Base-by-base conservation (phyloP, 1,140 invertebrate species). In the Lordiphosa stackelbergi region DNA sequence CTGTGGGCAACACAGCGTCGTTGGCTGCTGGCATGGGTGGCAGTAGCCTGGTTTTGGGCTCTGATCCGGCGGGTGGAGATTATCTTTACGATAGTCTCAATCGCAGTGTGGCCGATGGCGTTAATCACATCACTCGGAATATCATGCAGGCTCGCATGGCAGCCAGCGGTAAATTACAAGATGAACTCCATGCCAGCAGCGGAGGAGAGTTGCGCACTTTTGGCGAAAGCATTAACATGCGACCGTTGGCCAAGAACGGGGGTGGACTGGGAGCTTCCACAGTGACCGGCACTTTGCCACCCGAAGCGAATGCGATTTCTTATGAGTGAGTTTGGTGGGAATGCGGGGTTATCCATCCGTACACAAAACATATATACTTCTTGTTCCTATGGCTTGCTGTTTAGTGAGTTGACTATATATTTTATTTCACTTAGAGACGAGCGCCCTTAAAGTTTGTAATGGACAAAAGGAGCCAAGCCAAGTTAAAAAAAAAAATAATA, bases 221-320 rank as follows among this genome's bases (percentile, higher is more conserved):
- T 55, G 92, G 92, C 75, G 94, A 95, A 75, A 92, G 91, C 72
- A 95, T 95, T 85, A 94, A 94, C 12, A 87, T 95, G 70, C 89
- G 93, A 58, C 93, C 94, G 22, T 88, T 95, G 34, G 90, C 93
- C 47, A 84, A 62, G 16, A 85, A 78, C 16, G 74, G 71, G 1
- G 57, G 59, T 10, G 60, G 71, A 37, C 4, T 24, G 22, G 55
- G 40, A n/a, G 69, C 62, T 34, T 46, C 59, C 5, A 62, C 73
- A 7, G 61, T 69, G 12, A 52, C 71, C 6, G 65, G 85, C 41
- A 64, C 74, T 1, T 52, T 83, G 43, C 78, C 78, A 36, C 68
- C 75, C n/a, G 77, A 83, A 36, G 78, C 78, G 2, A 83, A 77
- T 83, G 64, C 78, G 54, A 83, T 83, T 53, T 73, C 73, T 62